A percentile compares a stretch with the other conserved stretches of the same genome.
Conservation (phyloP, 35 echinoderm and acorn worm species). For the Stichopus chloronotus region DNA sequence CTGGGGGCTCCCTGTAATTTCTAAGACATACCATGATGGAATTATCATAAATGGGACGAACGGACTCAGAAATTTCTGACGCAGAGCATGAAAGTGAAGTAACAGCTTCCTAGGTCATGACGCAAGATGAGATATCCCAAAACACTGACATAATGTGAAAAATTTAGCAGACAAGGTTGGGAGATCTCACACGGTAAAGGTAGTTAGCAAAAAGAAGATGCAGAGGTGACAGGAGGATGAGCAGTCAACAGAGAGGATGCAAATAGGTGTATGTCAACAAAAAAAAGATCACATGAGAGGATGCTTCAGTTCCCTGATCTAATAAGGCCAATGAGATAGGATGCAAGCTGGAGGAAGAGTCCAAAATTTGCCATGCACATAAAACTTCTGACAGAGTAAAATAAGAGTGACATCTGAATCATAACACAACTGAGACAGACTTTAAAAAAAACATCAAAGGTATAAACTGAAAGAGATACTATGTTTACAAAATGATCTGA, state of each 20-base stretch:
- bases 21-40: neutral
- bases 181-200: neutral
- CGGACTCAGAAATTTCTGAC: slow-evolving; percentile 20
- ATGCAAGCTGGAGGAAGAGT: neutral
- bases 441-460: no score
- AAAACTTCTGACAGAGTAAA: neutral
- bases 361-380: neutral
- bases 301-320: slow-evolving; percentile 26
- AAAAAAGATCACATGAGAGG: slow-evolving; percentile 14
- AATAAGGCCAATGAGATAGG: slow-evolving; percentile 39
- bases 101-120: slow-evolving; percentile 11
- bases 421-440: neutral
- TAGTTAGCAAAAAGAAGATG: neutral
- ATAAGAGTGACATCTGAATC: neutral
- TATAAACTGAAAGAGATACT: no score
- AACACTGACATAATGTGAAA: slow-evolving; percentile 48
- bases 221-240: neutral
- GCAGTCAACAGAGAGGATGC: slow-evolving; percentile 10
- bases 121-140: slow-evolving; percentile 35
- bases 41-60: slow-evolving; percentile 58
- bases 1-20: slow-evolving; percentile 44
- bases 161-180: slow-evolving; percentile 37
- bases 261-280: slow-evolving; percentile 11
- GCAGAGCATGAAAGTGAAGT: neutral
- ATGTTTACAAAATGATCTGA: no score